phyloP scores from a whole-genome alignment of 2,888 invertebrate genomes.

The Ectemnius cavifrons region DNA sequence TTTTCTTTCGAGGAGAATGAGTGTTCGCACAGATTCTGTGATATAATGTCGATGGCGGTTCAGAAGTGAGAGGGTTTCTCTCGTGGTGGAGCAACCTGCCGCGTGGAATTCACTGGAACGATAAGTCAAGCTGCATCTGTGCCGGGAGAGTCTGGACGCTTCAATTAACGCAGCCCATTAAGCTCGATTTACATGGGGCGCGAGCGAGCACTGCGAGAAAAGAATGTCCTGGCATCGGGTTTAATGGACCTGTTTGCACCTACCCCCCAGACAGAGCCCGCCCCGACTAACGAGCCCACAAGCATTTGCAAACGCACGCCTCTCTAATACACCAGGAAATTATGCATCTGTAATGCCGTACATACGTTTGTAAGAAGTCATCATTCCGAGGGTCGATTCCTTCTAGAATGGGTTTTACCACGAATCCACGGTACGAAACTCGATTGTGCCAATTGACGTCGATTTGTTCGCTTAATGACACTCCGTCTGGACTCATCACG shows the following conservation, averaged over 20 bases:
- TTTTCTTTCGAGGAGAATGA: neutral
- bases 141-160: constrained; percentile 41
- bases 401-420: no score
- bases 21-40: constrained; percentile 12
- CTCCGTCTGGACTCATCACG: no score
- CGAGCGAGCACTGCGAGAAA: constrained; percentile 47
- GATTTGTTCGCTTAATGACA: no score
- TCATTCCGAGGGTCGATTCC: no score
- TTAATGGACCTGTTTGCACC: constrained; percentile 66
- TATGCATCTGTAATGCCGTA: constrained; percentile 20
- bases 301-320: neutral
- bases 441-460: no score
- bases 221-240: constrained; percentile 59
- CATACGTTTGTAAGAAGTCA: no score
- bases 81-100: constrained; percentile 40
- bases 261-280: constrained; percentile 49
- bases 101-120: constrained; percentile 56
- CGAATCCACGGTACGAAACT: no score
- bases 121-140: constrained; percentile 50
- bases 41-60: no score
- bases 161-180: constrained; percentile 65
- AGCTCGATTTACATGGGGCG: constrained; percentile 61
- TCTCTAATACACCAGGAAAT: constrained; percentile 18
- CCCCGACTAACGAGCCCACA: constrained; percentile 49
- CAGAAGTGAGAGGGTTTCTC: constrained; percentile 34